A percentile compares a stretch with the other conserved stretches of the same genome.
Evolutionary conservation across 2,888 invertebrate species (phyloP).

Genomic region (Hyposoter dolosus): DNA sequence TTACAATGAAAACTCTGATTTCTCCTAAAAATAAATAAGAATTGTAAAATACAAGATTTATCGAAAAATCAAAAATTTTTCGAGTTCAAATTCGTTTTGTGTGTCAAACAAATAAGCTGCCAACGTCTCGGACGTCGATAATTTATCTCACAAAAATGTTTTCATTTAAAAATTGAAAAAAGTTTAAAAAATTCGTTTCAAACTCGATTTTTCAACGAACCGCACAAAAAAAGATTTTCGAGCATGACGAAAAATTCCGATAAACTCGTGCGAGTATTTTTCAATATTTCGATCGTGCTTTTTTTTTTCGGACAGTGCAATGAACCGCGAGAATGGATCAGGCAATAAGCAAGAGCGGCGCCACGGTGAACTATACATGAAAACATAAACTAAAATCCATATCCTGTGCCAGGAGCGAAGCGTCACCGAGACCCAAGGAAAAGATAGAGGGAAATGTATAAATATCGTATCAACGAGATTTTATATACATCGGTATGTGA

Average conservation of each 20-base stretch:
- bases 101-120: background rate
- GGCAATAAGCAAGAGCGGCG: background rate
- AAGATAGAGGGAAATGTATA: too few relatives aligned
- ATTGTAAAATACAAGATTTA: too few relatives aligned
- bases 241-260: background rate
- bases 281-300: background rate
- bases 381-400: slow-evolving; percentile 61
- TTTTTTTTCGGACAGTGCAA: background rate
- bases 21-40: too few relatives aligned
- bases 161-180: background rate
- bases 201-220: background rate
- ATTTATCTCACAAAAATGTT: background rate
- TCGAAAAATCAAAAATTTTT: slow-evolving; percentile 36
- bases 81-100: slow-evolving; percentile 12
- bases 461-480: slow-evolving; percentile 5
- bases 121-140: slow-evolving; percentile 11
- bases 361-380: background rate
- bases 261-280: background rate
- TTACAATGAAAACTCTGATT: too few relatives aligned
- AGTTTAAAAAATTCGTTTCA: slow-evolving; percentile 4
- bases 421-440: slow-evolving; percentile 43
- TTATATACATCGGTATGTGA: slow-evolving; percentile 38
- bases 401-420: slow-evolving; percentile 70
- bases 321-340: background rate
- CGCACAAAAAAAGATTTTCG: too few relatives aligned